Conservation (phyloP, 2,113 vertebrate species). For the Nasalis larvatus region DNA sequence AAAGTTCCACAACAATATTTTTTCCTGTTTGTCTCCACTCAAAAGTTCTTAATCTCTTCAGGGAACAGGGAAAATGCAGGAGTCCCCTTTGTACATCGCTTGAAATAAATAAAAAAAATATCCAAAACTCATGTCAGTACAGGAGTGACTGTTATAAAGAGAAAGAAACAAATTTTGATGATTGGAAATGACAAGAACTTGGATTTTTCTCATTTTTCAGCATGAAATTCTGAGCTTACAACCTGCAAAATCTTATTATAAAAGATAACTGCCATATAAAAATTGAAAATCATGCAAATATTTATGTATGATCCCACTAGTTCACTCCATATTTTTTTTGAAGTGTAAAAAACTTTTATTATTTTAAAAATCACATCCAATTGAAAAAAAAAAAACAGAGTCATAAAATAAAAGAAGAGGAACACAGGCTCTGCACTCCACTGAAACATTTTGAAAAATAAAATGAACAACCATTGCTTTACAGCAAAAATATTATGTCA, state of each 20-base stretch:
- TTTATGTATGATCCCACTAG: background rate
- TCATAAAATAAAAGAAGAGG: background rate
- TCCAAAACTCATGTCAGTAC: background rate
- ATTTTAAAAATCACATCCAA: background rate
- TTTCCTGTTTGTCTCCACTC: background rate
- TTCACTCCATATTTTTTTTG: background rate
- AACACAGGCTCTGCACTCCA: background rate
- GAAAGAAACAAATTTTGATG: background rate
- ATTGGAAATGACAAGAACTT: background rate
- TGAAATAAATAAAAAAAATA: background rate
- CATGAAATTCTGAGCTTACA: background rate
- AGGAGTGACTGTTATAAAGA: background rate
- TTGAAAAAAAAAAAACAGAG: background rate
- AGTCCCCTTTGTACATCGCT: background rate
- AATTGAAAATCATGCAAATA: background rate
- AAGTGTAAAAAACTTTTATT: background rate
- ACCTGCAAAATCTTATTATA: background rate
- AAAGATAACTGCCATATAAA: background rate
- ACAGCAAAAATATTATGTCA: background rate
- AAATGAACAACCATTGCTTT: background rate
- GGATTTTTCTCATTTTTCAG: background rate
- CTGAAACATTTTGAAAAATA: background rate
- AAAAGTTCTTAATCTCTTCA: constrained; percentile 32
- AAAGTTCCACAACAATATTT: background rate
- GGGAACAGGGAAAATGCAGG: background rate